A percentile compares a stretch with the other conserved stretches of the same genome.
These are phyloP conservation scores for Tetrao urogallus DNA, from an alignment of 2,113 vertebrate species.

Conservation along the genomic window DNA sequence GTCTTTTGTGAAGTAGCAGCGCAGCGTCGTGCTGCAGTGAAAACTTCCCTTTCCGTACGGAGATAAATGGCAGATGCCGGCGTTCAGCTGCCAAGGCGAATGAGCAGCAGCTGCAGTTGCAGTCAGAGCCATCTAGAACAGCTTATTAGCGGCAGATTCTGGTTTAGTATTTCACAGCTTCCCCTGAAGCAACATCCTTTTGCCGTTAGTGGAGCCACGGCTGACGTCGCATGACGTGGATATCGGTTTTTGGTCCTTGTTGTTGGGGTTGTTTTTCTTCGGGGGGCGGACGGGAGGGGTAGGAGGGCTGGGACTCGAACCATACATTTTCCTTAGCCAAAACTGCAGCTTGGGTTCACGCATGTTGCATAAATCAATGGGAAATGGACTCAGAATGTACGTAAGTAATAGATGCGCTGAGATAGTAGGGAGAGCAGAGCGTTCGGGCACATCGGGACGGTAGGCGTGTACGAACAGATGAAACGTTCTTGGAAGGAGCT, in stretches of 20 bases:
- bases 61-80: accelerated
- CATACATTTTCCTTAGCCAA: not conserved
- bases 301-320: accelerated
- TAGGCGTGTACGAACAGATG: not conserved
- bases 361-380: not conserved
- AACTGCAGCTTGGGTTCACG: not conserved
- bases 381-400: not conserved
- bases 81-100: not conserved
- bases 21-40: not conserved
- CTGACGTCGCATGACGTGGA: not conserved
- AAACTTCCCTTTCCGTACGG: not conserved
- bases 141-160: not conserved
- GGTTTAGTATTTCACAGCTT: not conserved
- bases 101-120: not conserved
- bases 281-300: accelerated
- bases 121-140: accelerated
- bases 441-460: not conserved
- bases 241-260: not conserved
- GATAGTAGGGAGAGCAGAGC: not conserved
- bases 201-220: not conserved
- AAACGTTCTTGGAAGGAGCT: not conserved
- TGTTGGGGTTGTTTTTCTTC: not conserved
- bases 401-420: not conserved
- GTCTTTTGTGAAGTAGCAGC: not conserved
- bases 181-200: not conserved